Base-by-base conservation (phyloP, 2,113 vertebrate genomes). In the Lepus americanus region DNA sequence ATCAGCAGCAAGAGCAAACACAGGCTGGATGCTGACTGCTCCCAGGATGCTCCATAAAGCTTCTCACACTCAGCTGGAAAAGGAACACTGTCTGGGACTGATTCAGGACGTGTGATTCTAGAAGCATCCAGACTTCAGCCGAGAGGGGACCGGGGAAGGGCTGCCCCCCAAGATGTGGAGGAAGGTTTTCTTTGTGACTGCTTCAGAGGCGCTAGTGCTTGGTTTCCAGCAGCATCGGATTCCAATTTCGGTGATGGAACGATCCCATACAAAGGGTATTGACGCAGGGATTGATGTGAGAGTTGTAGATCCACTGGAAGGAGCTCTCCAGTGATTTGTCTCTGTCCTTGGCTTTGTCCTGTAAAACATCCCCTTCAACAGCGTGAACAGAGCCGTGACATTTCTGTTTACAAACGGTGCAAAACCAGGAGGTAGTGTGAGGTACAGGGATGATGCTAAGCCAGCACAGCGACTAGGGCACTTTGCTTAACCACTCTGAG, bases 1-100 rank as follows among this genome's bases (percentile, higher is more conserved):
- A 94, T 95, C 66, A 94, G 92, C 74, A 92, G 61, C 95, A 73
- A 95, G 70, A 95, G 82, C 95, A 94, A 96, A 97, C 39, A 96
- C 74, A 96, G 66, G 93, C 95, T 44, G 95, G 96, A 95, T 89
- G 86, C 94, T 19, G 17, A 51, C 74, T 55, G 25, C 82, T 96
- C 82, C 95, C 81, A 19, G 90, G 83, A 86, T 69, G 66, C 59
- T 87, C 44, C 13, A 9, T 8, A 90, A 85, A 94, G 36, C 94
- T 82, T 82, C 90, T 90, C 88, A 66, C 29, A 73, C 77, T 90
- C 81, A 44, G 61, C 94, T 86, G 95, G 90, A 89, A 97, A 94
- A 90, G 27, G 66, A 95, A 55, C 16, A 83, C 83, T 93, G 95
- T 92, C 78, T 87, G 44, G 78, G 74, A 93, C 78, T 83, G 90